Evolutionary conservation across 2,888 invertebrate species (phyloP).

Genomic region (Parelbella ahira): DNA sequence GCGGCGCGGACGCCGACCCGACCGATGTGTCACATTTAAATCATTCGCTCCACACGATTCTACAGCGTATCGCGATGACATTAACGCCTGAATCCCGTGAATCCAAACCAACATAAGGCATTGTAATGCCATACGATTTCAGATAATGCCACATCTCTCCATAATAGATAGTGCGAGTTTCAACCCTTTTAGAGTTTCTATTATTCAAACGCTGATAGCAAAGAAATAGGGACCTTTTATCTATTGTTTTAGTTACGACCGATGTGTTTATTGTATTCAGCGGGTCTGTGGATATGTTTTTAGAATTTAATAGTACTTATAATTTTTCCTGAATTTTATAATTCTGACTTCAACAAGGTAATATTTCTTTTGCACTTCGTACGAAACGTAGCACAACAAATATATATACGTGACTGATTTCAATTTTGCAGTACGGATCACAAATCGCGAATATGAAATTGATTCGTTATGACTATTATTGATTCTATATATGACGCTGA

Average conservation of each 20-base stretch:
- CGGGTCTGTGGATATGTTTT: no score
- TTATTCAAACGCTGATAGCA: slow-evolving; percentile 28
- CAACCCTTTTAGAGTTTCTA: slow-evolving; percentile 36
- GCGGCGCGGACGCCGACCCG: slow-evolving; percentile 56
- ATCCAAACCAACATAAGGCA: slow-evolving; percentile 20
- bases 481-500: no score
- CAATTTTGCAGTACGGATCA: no score
- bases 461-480: no score
- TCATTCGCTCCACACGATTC: slow-evolving; percentile 13
- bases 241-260: slow-evolving; percentile 23
- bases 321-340: no score
- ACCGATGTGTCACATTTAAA: slow-evolving; percentile 45
- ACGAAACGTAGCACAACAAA: no score
- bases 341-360: no score
- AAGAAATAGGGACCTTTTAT: slow-evolving; percentile 21
- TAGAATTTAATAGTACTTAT: no score
- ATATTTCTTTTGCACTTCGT: no score
- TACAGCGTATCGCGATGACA: slow-evolving; percentile 26
- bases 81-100: slow-evolving; percentile 31
- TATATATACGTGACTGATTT: no score
- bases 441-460: no score
- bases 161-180: slow-evolving; percentile 33
- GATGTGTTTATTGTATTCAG: slow-evolving; percentile 10
- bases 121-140: slow-evolving; percentile 27
- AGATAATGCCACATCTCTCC: slow-evolving; percentile 36